phyloP scores from a whole-genome alignment of 2,113 vertebrate species.

The Cavia porcellus region DNA sequence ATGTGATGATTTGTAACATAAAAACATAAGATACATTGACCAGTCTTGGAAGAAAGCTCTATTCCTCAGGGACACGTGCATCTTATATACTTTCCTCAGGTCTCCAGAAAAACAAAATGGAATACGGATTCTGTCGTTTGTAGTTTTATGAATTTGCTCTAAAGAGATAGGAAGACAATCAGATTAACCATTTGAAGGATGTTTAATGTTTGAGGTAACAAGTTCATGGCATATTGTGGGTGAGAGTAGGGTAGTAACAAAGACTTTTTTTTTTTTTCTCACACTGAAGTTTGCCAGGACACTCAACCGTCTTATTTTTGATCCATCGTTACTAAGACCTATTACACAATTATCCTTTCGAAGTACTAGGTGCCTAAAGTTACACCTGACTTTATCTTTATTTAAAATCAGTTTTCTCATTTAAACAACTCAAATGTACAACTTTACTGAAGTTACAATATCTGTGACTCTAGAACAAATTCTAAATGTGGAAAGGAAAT shows the following conservation, averaged over 20 bases:
- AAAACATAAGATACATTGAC: background rate
- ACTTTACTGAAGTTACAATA: background rate
- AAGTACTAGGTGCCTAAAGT: background rate
- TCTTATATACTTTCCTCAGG: background rate
- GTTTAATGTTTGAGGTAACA: background rate
- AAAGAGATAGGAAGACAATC: background rate
- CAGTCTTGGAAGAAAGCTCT: background rate
- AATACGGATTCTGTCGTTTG: background rate
- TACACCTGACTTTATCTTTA: background rate
- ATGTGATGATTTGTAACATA: background rate
- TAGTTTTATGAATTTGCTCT: background rate
- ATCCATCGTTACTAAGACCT: background rate
- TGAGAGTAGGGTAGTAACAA: background rate
- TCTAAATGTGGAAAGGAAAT: background rate
- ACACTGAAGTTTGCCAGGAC: background rate
- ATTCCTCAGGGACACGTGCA: background rate
- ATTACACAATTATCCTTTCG: background rate
- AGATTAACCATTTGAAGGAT: background rate
- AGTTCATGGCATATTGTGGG: background rate
- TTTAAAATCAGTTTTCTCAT: background rate
- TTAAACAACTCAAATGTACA: background rate
- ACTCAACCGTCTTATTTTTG: background rate
- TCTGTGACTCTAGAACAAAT: background rate
- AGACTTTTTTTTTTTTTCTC: background rate
- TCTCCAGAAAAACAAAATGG: background rate